Percentiles rank a stretch among this genome's conserved stretches.
Evolutionary conservation across 1,140 invertebrate species (phyloP).

Genomic region (Euura lappo): DNA sequence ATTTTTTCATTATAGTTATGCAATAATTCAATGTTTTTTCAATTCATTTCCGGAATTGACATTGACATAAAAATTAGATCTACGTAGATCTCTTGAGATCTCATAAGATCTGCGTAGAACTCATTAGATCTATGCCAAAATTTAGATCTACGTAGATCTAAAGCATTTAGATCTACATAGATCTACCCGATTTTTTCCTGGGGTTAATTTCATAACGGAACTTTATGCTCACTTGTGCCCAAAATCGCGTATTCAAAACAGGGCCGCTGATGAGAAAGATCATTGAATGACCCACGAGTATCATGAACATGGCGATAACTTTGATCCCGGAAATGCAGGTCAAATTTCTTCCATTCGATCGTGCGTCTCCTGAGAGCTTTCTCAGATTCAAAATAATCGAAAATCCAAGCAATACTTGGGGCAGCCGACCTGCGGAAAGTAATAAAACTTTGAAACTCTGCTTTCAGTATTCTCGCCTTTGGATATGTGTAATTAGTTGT

Average conservation of each 20-base stretch:
- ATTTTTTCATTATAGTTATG: too few relatives aligned
- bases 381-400: conserved; percentile 66
- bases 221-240: conserved; percentile 60
- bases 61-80: too few relatives aligned
- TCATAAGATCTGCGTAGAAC: too few relatives aligned
- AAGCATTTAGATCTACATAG: too few relatives aligned
- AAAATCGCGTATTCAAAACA: conserved; percentile 66
- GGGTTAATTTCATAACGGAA: conserved; percentile 2
- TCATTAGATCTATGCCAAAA: too few relatives aligned
- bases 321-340: conserved; percentile 72
- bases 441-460: background rate
- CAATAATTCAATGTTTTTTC: too few relatives aligned
- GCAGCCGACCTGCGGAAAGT: conserved; percentile 30
- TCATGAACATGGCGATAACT: conserved; percentile 68
- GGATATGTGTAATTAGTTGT: background rate
- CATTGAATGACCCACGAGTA: conserved; percentile 68
- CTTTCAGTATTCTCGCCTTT: background rate
- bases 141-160: too few relatives aligned
- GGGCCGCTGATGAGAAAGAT: conserved; percentile 70
- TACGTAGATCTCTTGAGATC: too few relatives aligned
- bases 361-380: conserved; percentile 56
- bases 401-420: conserved; percentile 63
- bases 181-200: too few relatives aligned
- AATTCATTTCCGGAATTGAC: too few relatives aligned
- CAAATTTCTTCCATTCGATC: conserved; percentile 64